Evolutionary conservation across 2,888 invertebrate genomes (phyloP).

Genomic region (Drosophila greeni): DNA sequence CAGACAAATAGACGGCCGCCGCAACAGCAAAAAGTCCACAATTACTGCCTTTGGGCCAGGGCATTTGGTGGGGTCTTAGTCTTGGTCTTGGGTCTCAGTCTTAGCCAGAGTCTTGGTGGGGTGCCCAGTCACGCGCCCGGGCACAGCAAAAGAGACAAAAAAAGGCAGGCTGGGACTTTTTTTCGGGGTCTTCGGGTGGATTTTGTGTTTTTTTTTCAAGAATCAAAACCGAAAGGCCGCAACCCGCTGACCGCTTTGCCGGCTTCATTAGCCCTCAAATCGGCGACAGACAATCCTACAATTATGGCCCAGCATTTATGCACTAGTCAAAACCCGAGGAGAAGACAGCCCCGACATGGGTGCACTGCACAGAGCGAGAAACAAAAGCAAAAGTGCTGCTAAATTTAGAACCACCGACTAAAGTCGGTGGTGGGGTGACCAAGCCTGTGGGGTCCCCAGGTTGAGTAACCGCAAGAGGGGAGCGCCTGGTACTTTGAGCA

Average conservation of each 20-base stretch:
- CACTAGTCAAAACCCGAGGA: conserved; percentile 31
- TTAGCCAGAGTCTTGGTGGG: conserved; percentile 19
- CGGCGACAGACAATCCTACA: conserved; percentile 56
- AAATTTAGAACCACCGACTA: conserved; percentile 63
- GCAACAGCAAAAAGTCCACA: conserved; percentile 25
- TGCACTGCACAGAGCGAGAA: conserved; percentile 49
- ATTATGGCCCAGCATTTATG: conserved; percentile 57
- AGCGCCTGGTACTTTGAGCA: neutral
- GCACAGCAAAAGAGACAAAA: neutral
- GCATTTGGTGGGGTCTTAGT: conserved; percentile 18
- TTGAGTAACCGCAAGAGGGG: conserved; percentile 64
- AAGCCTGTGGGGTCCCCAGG: conserved; percentile 46
- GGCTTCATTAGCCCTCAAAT: conserved; percentile 48
- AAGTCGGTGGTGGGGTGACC: conserved; percentile 37
- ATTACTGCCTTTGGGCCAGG: conserved; percentile 33
- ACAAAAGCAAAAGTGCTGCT: conserved; percentile 63
- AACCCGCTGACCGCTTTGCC: conserved; percentile 42
- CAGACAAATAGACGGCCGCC: conserved; percentile 53
- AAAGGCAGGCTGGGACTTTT: conserved; percentile 24
- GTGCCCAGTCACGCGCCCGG: conserved; percentile 44
- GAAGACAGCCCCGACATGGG: conserved; percentile 26
- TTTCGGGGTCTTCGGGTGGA: conserved; percentile 8
- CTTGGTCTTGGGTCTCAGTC: conserved; percentile 3
- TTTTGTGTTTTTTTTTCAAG: conserved; percentile 14
- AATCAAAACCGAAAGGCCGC: conserved; percentile 15